Evolutionary conservation across 2,113 vertebrate species (phyloP).

Genomic region (Petrocephalus microphthalmus): DNA sequence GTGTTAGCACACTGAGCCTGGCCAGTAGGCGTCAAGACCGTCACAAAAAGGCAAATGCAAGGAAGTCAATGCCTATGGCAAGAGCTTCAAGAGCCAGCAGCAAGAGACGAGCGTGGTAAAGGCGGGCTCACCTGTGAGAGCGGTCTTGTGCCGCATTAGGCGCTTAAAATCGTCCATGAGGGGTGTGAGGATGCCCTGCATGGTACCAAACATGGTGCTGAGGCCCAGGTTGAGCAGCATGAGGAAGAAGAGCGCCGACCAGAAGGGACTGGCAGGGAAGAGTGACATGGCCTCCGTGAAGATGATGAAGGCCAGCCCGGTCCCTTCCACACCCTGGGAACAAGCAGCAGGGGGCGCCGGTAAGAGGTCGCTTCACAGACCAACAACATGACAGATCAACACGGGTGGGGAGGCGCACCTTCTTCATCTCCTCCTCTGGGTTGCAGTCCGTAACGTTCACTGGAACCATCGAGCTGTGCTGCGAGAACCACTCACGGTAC

Average conservation of each 20-base stretch:
- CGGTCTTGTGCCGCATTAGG: conserved; percentile 56
- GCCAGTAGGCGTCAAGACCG: background rate
- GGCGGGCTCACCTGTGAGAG: conserved; percentile 57
- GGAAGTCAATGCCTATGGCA: background rate
- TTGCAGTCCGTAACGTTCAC: conserved; percentile 51
- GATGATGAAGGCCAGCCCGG: conserved; percentile 65
- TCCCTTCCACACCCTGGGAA: conserved; percentile 62
- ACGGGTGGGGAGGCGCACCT: conserved; percentile 42
- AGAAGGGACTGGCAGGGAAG: conserved; percentile 67
- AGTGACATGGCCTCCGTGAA: conserved; percentile 70
- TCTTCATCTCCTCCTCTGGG: conserved; percentile 62
- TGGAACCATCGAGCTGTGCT: background rate
- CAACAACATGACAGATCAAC: background rate
- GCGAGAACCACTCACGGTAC: conserved; percentile 60
- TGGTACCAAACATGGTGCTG: conserved; percentile 65
- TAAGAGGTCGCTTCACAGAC: background rate
- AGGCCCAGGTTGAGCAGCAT: conserved; percentile 69
- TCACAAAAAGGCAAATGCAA: background rate
- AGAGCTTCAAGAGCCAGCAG: conserved; percentile 23
- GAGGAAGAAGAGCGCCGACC: conserved; percentile 73
- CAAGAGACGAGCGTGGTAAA: conserved; percentile 24
- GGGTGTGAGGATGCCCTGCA: conserved; percentile 70
- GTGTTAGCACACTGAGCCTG: background rate
- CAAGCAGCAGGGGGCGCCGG: background rate
- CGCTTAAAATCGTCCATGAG: conserved; percentile 66